Evolutionary conservation across 1,140 invertebrate species (phyloP).

Genomic region (Heliconius himera): DNA sequence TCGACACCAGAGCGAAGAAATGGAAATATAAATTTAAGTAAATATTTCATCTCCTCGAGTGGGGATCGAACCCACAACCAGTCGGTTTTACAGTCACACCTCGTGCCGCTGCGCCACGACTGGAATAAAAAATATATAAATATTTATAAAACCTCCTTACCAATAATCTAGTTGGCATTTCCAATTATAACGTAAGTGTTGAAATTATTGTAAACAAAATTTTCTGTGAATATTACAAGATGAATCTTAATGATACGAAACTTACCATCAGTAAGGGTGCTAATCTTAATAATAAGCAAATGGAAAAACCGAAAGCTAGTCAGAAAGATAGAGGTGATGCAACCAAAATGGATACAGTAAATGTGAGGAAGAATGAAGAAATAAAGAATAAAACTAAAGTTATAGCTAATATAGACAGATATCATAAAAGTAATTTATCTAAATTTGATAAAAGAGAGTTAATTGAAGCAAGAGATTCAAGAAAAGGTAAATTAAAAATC

Average conservation of each 20-base stretch:
- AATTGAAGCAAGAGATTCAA: background rate
- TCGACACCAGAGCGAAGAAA: too few relatives aligned
- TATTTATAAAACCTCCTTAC: background rate
- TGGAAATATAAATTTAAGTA: too few relatives aligned
- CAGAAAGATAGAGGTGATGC: conserved; percentile 3
- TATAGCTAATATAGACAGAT: background rate
- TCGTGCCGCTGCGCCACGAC: too few relatives aligned
- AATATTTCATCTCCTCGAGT: too few relatives aligned
- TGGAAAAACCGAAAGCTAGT: background rate
- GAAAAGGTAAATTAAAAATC: background rate
- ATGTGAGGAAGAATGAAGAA: background rate
- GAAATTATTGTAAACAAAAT: background rate
- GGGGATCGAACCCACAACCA: too few relatives aligned
- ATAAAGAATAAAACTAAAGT: background rate
- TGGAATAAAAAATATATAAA: too few relatives aligned
- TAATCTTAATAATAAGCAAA: background rate
- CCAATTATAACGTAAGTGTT: background rate
- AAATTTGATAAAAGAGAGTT: background rate
- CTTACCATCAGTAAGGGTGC: background rate
- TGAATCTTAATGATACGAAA: background rate
- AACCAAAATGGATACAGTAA: background rate
- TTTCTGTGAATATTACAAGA: background rate
- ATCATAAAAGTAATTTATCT: background rate
- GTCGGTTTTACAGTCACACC: too few relatives aligned
- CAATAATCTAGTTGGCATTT: conserved; percentile 2